Evolutionary conservation across 2,888 invertebrate species (phyloP).

Genomic region (Drosophila emarginata): DNA sequence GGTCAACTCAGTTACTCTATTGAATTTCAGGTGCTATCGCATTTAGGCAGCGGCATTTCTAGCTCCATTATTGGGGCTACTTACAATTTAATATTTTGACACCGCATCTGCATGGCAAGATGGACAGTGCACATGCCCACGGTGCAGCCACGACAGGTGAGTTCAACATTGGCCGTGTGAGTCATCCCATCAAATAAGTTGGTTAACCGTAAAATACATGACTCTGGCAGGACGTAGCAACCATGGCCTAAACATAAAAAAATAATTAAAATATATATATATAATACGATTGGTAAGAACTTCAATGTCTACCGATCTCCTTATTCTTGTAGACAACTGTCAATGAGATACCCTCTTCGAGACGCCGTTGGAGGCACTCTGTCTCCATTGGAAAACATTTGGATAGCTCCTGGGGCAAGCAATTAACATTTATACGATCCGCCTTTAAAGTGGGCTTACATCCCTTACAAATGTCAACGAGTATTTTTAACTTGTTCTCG

Average conservation of each 20-base stretch:
- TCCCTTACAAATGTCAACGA: constrained; percentile 42
- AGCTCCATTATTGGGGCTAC: constrained; percentile 47
- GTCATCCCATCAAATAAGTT: constrained; percentile 30
- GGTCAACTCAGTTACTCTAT: constrained; percentile 47
- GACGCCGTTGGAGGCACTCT: constrained; percentile 51
- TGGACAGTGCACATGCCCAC: constrained; percentile 51
- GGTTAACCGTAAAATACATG: constrained; percentile 35
- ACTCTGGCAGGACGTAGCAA: constrained; percentile 47
- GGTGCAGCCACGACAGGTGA: constrained; percentile 60
- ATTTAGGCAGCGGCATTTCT: constrained; percentile 35
- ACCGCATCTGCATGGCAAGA: constrained; percentile 44
- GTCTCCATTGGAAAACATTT: constrained; percentile 40
- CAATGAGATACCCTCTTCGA: constrained; percentile 53
- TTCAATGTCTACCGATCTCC: constrained; percentile 51
- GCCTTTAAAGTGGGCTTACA: constrained; percentile 40
- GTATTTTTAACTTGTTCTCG: constrained; percentile 33
- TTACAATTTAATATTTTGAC: constrained; percentile 52
- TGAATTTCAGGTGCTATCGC: constrained; percentile 44
- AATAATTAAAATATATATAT: neutral
- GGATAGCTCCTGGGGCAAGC: constrained; percentile 39
- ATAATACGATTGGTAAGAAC: too few species aligned
- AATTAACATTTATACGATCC: constrained; percentile 56
- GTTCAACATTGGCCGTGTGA: constrained; percentile 57
- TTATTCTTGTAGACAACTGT: constrained; percentile 44
- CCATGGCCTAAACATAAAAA: constrained; percentile 43